Conservation (phyloP, 2,113 vertebrate species). For the Phrynosoma platyrhinos region DNA sequence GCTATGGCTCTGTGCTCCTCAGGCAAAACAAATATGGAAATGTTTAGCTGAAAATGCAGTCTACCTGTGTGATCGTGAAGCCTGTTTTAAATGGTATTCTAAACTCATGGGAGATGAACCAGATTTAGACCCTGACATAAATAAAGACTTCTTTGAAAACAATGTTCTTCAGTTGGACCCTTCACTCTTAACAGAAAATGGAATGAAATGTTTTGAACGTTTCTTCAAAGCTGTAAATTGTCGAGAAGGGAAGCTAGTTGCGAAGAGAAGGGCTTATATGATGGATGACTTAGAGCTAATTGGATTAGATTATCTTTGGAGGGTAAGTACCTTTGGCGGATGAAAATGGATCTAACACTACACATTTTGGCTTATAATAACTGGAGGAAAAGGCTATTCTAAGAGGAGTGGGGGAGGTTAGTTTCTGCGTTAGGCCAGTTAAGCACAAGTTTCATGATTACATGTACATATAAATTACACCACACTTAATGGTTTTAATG, state of each 20-base stretch:
- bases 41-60: conserved; percentile 99
- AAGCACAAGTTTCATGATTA: not conserved
- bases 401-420: too few species aligned
- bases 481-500: not conserved
- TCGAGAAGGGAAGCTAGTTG: conserved; percentile 98
- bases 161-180: conserved; percentile 99
- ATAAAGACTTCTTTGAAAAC: conserved; percentile 99
- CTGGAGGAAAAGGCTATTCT: not conserved
- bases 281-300: conserved; percentile 99
- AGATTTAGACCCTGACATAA: conserved; percentile 98
- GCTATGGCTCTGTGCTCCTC: conserved; percentile 97
- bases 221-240: conserved; percentile 99
- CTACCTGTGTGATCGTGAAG: conserved; percentile 98
- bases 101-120: conserved; percentile 99
- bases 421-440: not conserved
- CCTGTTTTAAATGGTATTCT: conserved; percentile 99
- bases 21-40: conserved; percentile 99
- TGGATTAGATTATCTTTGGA: conserved; percentile 99
- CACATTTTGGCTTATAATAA: not conserved
- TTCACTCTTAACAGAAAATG: conserved; percentile 97
- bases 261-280: conserved; percentile 98
- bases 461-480: not conserved
- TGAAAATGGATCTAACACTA: conserved; percentile 31
- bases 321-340: conserved; percentile 82
- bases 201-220: conserved; percentile 99